Evolutionary conservation across 2,888 invertebrate genomes (phyloP), one percentile per base, ranked within the genome.

Genomic region (Dryobota labecula): DNA sequence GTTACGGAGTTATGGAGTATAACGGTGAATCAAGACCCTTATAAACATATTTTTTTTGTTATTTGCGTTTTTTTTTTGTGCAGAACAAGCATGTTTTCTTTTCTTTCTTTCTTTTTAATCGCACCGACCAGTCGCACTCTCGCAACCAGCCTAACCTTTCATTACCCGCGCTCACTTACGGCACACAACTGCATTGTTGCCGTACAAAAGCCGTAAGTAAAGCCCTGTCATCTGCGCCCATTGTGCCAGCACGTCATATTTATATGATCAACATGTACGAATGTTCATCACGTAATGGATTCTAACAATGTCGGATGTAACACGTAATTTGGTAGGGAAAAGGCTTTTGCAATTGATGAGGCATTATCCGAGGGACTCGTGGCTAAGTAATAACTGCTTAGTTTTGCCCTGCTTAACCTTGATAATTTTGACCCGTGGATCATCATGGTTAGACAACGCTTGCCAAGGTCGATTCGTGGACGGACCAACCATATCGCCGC

Each of bases 111-210:
- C n/a, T n/a, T n/a, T n/a, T n/a, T n/a, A n/a, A n/a, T n/a, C n/a
- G 65, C 61, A 65, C 20, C 51, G 30, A 33, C 53, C 4, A 15
- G 41, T 69, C 67, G 78, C 53, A n/a, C 13, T 51, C 60, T 13
- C 8, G 3, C 9, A 27, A 24, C 0, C 20, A n/a, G 49, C 77
- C 79, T 84, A 33, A 70, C 20, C 24, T 71, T 90, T 88, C 88
- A 90, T 90, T 91, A 87, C 86, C 85, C 75, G 58, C 33, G 70
- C 70, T 83, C 78, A 82, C 86, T 87, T 83, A 84, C 84, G 76
- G 80, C 78, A 81, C 86, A 84, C 87, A 87, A 86, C 78, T 87
- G 88, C 90, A 91, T 90, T 91, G 90, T 91, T 86, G 81, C 70
- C 58, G 54, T 71, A 91, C 87, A 90, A 89, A 88, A 88, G 87